Conservation (phyloP, 2,797 vertebrate species). For the Hippocampus kuda region DNA sequence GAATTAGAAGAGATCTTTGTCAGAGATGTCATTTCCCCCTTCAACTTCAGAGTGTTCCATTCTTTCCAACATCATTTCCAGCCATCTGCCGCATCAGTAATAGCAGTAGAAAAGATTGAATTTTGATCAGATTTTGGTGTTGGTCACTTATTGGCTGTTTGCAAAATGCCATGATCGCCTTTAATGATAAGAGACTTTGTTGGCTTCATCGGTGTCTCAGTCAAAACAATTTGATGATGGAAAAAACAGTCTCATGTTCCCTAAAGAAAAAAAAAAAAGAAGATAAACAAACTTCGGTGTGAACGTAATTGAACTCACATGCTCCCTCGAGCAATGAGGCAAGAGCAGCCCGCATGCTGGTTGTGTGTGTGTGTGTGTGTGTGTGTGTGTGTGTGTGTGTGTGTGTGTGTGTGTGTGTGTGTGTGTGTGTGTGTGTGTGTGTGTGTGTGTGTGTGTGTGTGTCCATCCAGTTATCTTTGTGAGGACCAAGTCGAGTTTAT, state of each 20-base stretch:
- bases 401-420: conserved; percentile 11
- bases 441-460: conserved; percentile 7
- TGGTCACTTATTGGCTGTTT: not conserved
- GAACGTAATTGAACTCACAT: conserved; percentile 51
- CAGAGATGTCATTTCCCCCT: not conserved
- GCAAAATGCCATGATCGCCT: not conserved
- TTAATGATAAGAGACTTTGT: not conserved
- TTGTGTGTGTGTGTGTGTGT: conserved; percentile 4
- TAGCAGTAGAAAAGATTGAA: not conserved
- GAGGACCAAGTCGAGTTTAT: not conserved
- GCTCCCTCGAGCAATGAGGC: conserved; percentile 32
- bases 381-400: conserved; percentile 11
- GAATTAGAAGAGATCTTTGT: not conserved
- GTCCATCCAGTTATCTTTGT: not conserved
- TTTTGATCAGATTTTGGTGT: not conserved
- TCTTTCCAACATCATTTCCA: not conserved
- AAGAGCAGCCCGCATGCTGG: conserved; percentile 19
- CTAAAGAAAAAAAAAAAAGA: conserved; percentile 18
- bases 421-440: conserved; percentile 13
- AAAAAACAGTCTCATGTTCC: conserved; percentile 15
- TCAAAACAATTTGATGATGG: conserved; percentile 6
- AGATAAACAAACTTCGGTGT: conserved; percentile 35
- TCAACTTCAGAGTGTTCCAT: not conserved
- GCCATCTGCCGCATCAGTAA: not conserved
- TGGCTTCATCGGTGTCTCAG: not conserved